Evolutionary conservation across 2,797 vertebrate genomes (phyloP), one percentile per base, ranked within the genome.

Genomic region (Esox masquinongy): DNA sequence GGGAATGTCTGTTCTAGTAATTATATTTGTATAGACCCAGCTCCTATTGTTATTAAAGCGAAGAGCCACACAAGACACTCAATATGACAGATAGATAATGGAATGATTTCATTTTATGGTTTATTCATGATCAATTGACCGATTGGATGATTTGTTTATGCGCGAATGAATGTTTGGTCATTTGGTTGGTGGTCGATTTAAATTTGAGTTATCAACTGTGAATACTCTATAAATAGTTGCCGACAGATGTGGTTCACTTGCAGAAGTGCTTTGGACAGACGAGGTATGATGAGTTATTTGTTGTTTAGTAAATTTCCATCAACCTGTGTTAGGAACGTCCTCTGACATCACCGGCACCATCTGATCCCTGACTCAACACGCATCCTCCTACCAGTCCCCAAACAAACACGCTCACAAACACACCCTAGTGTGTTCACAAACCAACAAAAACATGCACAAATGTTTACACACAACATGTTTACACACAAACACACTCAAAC

Each of bases 271-370:
- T 1, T 19, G 50, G 16, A 17, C 14, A 53, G 17, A 19, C 14
- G 16, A 53, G 17, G 19, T 53, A 53, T 7, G 19, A 53, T 53
- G 17, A 19, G 17, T 39, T 39, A 39, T 39, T 39, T 39, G 2
- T 39, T 39, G 36, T 39, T 39, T 8, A 3, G 36, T 39, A 39
- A 39, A 2, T 39, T 39, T 39, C 70, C 79, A 75, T 69, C 77
- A 86, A 79, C 43, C 43, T 47, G 43, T 43, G 83, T 15, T 81
- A 71, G 78, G 85, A 75, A 89, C 88, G 80, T 90, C 88, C 87
- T 89, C 90, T 86, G 87, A 85, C 84, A 92, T 91, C 88, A 92
- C 90, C 88, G 90, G 90, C 80, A 89, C 83, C 89, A 91, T 92
- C 90, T 92, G 92, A 85, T 47, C 43, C 90, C 76, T 73, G 84